Conservation (phyloP, 1,140 invertebrate species). For the Vanessa atalanta region DNA sequence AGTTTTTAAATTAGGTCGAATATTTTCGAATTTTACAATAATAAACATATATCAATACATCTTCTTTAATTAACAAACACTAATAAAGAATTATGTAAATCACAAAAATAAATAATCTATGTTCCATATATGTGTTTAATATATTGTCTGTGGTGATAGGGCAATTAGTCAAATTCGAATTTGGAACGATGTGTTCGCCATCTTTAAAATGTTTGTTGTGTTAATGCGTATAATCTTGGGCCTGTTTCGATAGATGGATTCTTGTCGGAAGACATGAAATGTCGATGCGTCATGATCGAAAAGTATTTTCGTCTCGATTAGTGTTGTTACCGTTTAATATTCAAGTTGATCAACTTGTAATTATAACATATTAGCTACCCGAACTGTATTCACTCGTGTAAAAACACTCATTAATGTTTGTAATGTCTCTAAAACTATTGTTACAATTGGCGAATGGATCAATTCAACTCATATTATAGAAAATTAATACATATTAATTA, state of each 20-base stretch:
- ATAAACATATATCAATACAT: not conserved
- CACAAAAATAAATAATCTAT: not conserved
- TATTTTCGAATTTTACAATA: not conserved
- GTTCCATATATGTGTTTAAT: constrained; percentile 5
- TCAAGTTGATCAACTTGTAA: not conserved
- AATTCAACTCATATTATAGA: no score
- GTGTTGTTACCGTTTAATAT: constrained; percentile 25
- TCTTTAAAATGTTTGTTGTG: constrained; percentile 14
- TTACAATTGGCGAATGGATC: no score
- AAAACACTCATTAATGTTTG: no score
- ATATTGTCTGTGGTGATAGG: not conserved
- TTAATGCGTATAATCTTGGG: constrained; percentile 17
- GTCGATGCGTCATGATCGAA: constrained; percentile 32
- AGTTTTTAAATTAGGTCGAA: not conserved
- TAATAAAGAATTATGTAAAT: not conserved
- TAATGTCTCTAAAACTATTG: no score
- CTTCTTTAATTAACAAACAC: constrained; percentile 1
- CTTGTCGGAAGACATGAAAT: constrained; percentile 32
- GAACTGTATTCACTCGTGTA: no score
- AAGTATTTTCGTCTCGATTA: constrained; percentile 35
- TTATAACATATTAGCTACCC: not conserved
- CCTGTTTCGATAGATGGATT: constrained; percentile 17
- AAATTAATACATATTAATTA: no score
- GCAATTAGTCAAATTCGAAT: constrained; percentile 9
- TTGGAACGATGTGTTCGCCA: constrained; percentile 8